phyloP scores from a whole-genome alignment of 1,140 invertebrate genomes.

The Camponotus vicinus region DNA sequence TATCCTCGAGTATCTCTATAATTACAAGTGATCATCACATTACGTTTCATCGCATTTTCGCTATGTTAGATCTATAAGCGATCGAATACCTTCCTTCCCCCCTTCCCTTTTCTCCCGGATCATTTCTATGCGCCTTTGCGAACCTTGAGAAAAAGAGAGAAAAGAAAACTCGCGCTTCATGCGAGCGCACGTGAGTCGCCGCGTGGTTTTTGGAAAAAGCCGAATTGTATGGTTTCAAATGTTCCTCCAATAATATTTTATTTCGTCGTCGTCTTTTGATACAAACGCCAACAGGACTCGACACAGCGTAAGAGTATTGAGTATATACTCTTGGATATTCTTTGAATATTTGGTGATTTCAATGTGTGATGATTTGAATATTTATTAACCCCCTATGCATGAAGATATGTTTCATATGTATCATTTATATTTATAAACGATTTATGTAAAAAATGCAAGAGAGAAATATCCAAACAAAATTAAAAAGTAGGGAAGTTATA shows the following conservation, averaged over 20 bases:
- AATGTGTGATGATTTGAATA: neutral
- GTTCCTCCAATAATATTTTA: slow-evolving; percentile 70
- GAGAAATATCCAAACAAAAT: neutral
- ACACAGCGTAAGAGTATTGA: slow-evolving; percentile 5
- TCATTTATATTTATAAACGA: neutral
- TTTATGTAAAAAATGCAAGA: neutral
- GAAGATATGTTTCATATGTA: neutral
- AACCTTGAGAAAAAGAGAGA: slow-evolving; percentile 20
- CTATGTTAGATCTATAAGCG: slow-evolving; percentile 70
- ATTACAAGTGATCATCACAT: slow-evolving; percentile 79
- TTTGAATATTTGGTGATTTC: neutral
- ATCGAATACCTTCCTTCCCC: neutral
- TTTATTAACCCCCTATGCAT: neutral
- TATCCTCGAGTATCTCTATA: slow-evolving; percentile 67
- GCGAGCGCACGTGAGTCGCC: slow-evolving; percentile 59
- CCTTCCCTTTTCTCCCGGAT: slow-evolving; percentile 71
- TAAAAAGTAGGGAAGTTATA: neutral
- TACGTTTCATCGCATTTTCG: slow-evolving; percentile 74
- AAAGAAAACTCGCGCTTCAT: slow-evolving; percentile 60
- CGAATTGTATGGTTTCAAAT: slow-evolving; percentile 64
- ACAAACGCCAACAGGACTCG: neutral
- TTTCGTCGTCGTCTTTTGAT: slow-evolving; percentile 50
- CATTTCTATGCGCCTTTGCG: slow-evolving; percentile 71
- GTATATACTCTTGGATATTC: neutral
- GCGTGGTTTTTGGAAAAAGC: slow-evolving; percentile 45